phyloP scores from a whole-genome alignment of 2,797 vertebrate genomes.

The Sphenodon punctatus region DNA sequence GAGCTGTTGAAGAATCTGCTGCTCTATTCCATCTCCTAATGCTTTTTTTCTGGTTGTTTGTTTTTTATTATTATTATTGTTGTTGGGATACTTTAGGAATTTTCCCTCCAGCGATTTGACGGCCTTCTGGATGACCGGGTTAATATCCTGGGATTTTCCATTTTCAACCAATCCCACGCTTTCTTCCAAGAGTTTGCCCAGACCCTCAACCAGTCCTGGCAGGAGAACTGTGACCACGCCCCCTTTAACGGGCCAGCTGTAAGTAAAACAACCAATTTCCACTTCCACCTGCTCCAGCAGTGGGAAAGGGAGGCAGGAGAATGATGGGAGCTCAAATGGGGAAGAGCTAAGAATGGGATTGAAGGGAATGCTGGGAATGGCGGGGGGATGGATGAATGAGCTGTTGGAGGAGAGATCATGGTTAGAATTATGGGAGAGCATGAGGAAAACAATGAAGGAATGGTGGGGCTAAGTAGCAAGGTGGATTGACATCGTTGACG shows the following conservation, averaged over 20 bases:
- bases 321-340: not conserved
- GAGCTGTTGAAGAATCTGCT: not conserved
- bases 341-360: not conserved
- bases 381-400: too few species aligned
- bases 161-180: slow-evolving; percentile 94
- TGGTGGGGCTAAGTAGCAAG: too few species aligned
- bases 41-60: not conserved
- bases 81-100: slow-evolving; percentile 84
- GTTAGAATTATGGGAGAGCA: too few species aligned
- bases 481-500: too few species aligned
- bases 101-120: slow-evolving; percentile 91
- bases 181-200: slow-evolving; percentile 96
- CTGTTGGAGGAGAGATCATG: too few species aligned
- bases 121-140: slow-evolving; percentile 87
- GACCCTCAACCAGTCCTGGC: slow-evolving; percentile 98
- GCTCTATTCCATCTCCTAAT: slow-evolving; percentile 25
- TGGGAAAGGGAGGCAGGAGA: not conserved
- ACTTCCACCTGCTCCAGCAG: too few species aligned
- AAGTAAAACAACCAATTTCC: slow-evolving; percentile 64
- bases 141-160: slow-evolving; percentile 96
- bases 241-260: slow-evolving; percentile 95
- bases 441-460: too few species aligned
- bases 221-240: slow-evolving; percentile 96
- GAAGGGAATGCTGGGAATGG: not conserved
- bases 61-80: too few species aligned